These are phyloP conservation scores for Heliothis virescens DNA, from an alignment of 1,140 invertebrate species.

Conservation along the genomic window DNA sequence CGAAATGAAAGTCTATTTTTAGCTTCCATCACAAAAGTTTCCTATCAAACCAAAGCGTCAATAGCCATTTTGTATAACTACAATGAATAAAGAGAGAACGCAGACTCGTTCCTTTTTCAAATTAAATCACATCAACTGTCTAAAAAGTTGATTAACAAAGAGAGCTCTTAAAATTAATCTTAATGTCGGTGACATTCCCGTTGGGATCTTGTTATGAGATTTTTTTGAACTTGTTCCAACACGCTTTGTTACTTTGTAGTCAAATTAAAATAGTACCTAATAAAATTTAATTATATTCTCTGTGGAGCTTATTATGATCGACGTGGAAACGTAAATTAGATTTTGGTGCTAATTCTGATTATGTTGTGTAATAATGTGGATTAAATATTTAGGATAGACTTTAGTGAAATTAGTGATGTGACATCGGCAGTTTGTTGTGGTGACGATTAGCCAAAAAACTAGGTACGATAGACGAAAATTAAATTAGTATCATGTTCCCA, in stretches of 20 bases:
- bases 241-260: conserved; percentile 22
- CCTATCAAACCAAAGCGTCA: too few relatives aligned
- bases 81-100: too few relatives aligned
- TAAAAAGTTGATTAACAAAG: not conserved
- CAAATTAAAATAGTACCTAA: not conserved
- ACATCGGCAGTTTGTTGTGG: too few relatives aligned
- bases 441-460: too few relatives aligned
- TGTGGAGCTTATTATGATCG: not conserved
- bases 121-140: not conserved
- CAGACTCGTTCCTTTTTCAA: not conserved
- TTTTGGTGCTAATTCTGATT: not conserved
- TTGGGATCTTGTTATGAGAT: not conserved
- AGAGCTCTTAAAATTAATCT: not conserved
- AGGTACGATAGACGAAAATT: too few relatives aligned
- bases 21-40: too few relatives aligned
- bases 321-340: not conserved
- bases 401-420: too few relatives aligned
- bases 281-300: conserved; percentile 5
- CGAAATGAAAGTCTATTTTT: too few relatives aligned
- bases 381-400: too few relatives aligned
- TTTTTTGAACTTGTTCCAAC: conserved; percentile 26
- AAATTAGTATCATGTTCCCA: too few relatives aligned
- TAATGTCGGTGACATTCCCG: not conserved
- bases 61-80: too few relatives aligned
- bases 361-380: too few relatives aligned